phyloP scores from a whole-genome alignment of 2,797 vertebrate genomes.

The Sebastes kiyomatsui region DNA sequence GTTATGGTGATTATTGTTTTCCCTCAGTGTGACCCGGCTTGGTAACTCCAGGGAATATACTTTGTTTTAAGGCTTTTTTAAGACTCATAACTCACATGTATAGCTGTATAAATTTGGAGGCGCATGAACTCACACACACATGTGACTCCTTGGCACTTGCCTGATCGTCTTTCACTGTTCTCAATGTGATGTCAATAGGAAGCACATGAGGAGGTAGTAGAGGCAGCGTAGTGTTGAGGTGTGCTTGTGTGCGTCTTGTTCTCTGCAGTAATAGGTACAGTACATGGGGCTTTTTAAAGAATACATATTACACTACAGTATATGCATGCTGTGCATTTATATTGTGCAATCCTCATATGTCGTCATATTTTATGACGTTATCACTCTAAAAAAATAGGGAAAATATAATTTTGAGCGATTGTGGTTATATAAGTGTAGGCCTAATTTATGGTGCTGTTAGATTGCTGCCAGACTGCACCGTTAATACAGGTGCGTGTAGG shows the following conservation, averaged over 20 bases:
- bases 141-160: conserved; percentile 48
- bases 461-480: too few species aligned
- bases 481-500: too few species aligned
- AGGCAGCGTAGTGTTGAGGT: background rate
- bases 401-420: too few species aligned
- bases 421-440: too few species aligned
- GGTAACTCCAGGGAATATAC: conserved; percentile 3
- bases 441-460: too few species aligned
- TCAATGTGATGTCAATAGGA: conserved; percentile 57
- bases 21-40: background rate
- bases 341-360: background rate
- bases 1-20: conserved; percentile 4
- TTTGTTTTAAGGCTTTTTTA: conserved; percentile 67
- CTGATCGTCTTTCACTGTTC: conserved; percentile 58
- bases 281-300: background rate
- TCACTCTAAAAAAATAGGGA: too few species aligned
- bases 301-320: background rate
- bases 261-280: background rate
- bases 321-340: background rate
- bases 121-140: conserved; percentile 47
- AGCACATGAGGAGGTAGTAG: conserved; percentile 38
- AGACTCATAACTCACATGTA: conserved; percentile 73
- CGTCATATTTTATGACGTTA: too few species aligned
- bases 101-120: conserved; percentile 69
- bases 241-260: background rate